These are phyloP conservation scores for Lacanobia wlatinum DNA, from an alignment of 2,888 invertebrate genomes.

Conservation along the genomic window DNA sequence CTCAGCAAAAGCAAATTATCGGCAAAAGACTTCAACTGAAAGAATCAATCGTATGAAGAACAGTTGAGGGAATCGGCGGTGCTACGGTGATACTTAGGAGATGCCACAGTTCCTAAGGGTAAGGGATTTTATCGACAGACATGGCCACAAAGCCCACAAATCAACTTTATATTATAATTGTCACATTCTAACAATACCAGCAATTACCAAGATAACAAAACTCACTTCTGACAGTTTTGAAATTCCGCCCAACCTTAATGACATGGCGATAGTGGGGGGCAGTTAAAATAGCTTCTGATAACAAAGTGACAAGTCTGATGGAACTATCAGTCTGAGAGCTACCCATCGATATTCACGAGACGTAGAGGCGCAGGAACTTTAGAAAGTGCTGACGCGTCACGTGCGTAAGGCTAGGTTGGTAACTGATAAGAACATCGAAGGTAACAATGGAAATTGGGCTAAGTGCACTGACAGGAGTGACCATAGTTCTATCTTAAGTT, in stretches of 20 bases:
- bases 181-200: conserved; percentile 36
- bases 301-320: conserved; percentile 44
- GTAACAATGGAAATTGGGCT: background rate
- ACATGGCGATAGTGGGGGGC: conserved; percentile 46
- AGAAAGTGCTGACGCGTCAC: conserved; percentile 30
- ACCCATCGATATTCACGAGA: conserved; percentile 35
- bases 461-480: background rate
- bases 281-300: conserved; percentile 57
- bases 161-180: conserved; percentile 1
- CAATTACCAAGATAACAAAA: conserved; percentile 41
- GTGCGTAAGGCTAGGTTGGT: background rate
- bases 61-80: too few relatives aligned
- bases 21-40: background rate
- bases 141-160: conserved; percentile 1
- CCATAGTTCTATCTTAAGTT: background rate
- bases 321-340: conserved; percentile 11
- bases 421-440: conserved; percentile 9
- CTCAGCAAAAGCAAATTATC: too few relatives aligned
- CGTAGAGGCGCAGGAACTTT: conserved; percentile 9
- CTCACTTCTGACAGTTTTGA: conserved; percentile 27
- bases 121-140: background rate
- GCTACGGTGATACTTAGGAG: too few relatives aligned
- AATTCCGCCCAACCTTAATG: conserved; percentile 42
- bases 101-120: too few relatives aligned
- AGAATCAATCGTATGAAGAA: background rate